Base-by-base conservation (phyloP, 2,113 vertebrate genomes). In the Megaptera novaeangliae region DNA sequence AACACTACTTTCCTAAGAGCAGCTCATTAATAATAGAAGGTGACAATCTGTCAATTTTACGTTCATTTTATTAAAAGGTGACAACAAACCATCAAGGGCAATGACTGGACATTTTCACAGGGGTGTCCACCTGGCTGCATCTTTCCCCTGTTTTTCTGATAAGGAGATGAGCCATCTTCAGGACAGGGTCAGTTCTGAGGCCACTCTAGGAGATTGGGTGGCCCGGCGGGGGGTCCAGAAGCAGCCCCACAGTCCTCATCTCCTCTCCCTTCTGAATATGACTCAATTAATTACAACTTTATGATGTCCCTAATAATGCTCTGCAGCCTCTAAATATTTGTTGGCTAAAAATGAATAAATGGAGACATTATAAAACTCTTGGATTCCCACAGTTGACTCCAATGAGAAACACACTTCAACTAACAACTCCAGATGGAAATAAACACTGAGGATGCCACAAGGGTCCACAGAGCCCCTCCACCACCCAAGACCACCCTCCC, bases 311-410 rank as follows among this genome's bases (percentile, higher is more conserved):
- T 59, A 64, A 11, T n/a, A 82, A 80, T 66, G 39, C 11, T 81
- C 52, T 93, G 21, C 10, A 87, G 7, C 44, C 12, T 95, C 57
- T 93, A 59, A 86, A 41, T 94, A 55, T 77, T 49, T 92, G 36
- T 77, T 91, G 46, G 74, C 49, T 94, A 64, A 80, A 83, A 85
- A 59, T 91, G 31, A 95, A 46, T 91, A 94, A 66, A 66, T 90
- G 41, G 64, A 83, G 61, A 84, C 15, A 77, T 93, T 95, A 77
- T 39, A 39, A 83, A 93, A 71, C 23, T 78, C 18, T 31, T 44
- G 29, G 72, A 39, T 81, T 83, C 49, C 84, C 64, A 80, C 34
- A 44, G 49, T 27, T 91, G 41, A 84, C 29, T 95, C 59, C 69
- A 95, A 94, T 39, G 74, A 94, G 55, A 91, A 89, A 83, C 78